Evolutionary conservation across 2,797 vertebrate genomes (phyloP).

Genomic region (Apodemus agrarius): DNA sequence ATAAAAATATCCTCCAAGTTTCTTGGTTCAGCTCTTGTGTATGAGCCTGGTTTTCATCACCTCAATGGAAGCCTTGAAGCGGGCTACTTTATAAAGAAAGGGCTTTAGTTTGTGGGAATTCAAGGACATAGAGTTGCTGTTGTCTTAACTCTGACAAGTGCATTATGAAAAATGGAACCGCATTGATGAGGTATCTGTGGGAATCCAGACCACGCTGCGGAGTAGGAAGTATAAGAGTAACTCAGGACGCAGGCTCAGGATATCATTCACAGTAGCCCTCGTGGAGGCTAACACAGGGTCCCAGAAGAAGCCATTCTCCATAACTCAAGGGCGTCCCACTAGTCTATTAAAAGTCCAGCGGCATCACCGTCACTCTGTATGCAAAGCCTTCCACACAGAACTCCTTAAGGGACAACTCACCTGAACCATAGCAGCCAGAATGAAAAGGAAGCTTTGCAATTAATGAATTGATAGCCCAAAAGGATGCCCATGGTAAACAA

Average conservation of each 20-base stretch:
- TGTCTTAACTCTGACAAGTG: background rate
- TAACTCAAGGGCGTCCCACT: background rate
- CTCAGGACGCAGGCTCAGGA: background rate
- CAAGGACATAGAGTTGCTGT: background rate
- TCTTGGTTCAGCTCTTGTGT: background rate
- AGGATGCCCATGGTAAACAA: background rate
- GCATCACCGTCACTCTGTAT: no score
- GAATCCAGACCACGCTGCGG: background rate
- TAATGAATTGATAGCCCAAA: conserved; percentile 7
- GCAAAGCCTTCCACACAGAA: no score
- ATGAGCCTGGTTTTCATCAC: background rate
- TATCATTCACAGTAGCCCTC: background rate
- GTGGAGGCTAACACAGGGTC: background rate
- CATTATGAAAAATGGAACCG: background rate
- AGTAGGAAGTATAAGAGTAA: background rate
- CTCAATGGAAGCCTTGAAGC: background rate
- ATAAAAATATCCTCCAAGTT: background rate
- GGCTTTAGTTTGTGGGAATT: background rate
- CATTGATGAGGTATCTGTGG: background rate
- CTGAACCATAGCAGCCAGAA: background rate
- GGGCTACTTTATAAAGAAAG: background rate
- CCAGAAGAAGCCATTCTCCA: background rate
- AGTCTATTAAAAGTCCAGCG: background rate
- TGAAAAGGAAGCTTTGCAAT: conserved; percentile 11
- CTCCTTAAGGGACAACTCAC: background rate